These are phyloP conservation scores for Chrysina gloriosa DNA, from an alignment of 2,888 invertebrate species.

Conservation along the genomic window DNA sequence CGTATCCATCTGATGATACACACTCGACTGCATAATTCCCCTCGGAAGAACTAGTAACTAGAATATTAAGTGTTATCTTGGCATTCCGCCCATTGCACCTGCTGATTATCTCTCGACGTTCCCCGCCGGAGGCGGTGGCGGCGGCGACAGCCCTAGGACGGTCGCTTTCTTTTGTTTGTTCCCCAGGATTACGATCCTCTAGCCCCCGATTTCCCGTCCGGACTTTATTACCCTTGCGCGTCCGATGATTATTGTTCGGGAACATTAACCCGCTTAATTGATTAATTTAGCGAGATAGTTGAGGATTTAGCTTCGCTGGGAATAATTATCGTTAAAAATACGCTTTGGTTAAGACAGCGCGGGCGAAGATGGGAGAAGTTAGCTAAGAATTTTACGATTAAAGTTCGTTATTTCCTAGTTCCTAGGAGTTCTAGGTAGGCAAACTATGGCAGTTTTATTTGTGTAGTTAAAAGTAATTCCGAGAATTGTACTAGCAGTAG, in stretches of 20 bases:
- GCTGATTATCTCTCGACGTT: conserved; percentile 55
- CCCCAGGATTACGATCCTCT: conserved; percentile 44
- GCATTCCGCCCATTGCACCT: conserved; percentile 58
- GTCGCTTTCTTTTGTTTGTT: conserved; percentile 53
- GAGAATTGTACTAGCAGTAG: too few relatives aligned
- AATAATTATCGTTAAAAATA: conserved; percentile 25
- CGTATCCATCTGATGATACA: conserved; percentile 44
- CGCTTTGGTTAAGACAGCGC: neutral
- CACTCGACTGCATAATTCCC: conserved; percentile 49
- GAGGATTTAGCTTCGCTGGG: conserved; percentile 2
- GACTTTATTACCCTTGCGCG: neutral
- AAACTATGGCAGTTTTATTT: neutral
- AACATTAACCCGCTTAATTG: conserved; percentile 27
- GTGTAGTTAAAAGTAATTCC: conserved; percentile 12
- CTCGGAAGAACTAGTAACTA: conserved; percentile 55
- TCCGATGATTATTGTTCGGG: conserved; percentile 10
- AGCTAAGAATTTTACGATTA: conserved; percentile 3
- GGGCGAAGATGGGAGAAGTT: neutral
- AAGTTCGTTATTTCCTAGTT: conserved; percentile 12
- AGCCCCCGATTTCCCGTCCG: conserved; percentile 3
- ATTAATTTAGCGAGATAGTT: conserved; percentile 27
- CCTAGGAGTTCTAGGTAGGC: neutral
- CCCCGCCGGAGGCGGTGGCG: conserved; percentile 47
- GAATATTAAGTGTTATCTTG: conserved; percentile 60
- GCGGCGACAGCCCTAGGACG: conserved; percentile 44